Base-by-base conservation (phyloP, 2,797 vertebrate genomes). In the Gila robusta region DNA sequence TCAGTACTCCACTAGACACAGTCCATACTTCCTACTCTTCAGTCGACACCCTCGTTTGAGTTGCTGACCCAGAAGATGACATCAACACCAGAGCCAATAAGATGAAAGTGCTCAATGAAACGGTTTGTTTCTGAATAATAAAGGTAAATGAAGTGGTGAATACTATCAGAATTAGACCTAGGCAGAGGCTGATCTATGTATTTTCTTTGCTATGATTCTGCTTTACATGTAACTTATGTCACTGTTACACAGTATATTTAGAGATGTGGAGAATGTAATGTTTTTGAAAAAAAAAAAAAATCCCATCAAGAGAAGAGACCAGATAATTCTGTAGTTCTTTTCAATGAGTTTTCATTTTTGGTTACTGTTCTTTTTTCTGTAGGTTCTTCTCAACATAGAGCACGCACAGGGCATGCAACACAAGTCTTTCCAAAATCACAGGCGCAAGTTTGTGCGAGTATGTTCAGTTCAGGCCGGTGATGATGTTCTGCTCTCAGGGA, bases 41-140 rank as follows among this genome's bases (percentile, higher is more conserved):
- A 10, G 2, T 44, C 41, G 9, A 44, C 41, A 44, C 41, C 41
- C 41, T 0, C 10, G 41, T 41, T 10, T 44, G 9, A 67, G 28
- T 67, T 35, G 3, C 64, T 67, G 28, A 67, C 28, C 28, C 64
- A 35, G 28, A 67, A 35, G 28, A 67, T 32, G 16, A 35, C 64
- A 35, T 67, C 32, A 72, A 86, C 3, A 11, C 39, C 21, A 82
- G n/a, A 86, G 44, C 44, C 16, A 87, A 49, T 71, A 67, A 83
- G 23, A 56, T 78, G 4, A 87, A 23, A 59, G 47, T 44, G 10
- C 49, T 87, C 23, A 82, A 64, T 62, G 66, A 87, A 83, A 87
- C 2, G 73, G 62, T 82, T 37, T 54, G 85, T 82, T 41, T 32
- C 19, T 52, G 8, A 47, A 44, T 44, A 37, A 54, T 54, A 54